phyloP scores from a whole-genome alignment of 1,140 invertebrate genomes.

The Limonius californicus region DNA sequence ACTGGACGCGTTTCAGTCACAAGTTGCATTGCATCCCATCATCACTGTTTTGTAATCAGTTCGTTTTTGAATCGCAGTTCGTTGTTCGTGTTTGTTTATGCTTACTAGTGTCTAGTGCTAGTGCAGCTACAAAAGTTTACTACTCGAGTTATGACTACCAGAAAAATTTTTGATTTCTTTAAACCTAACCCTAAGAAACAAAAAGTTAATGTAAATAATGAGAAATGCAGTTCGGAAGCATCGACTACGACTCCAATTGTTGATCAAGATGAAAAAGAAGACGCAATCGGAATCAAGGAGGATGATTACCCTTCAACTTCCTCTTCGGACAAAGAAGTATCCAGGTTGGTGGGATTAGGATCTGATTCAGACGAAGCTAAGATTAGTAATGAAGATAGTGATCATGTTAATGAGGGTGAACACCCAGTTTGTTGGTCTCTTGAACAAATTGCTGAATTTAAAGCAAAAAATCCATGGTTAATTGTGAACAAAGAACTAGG shows the following conservation, averaged over 20 bases:
- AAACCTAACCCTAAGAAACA: not conserved
- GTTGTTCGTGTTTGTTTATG: too few relatives aligned
- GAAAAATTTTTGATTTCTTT: too few relatives aligned
- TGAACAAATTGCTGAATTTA: not conserved
- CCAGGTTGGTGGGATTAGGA: not conserved
- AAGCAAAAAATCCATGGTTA: not conserved
- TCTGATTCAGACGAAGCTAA: not conserved
- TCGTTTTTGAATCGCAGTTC: too few relatives aligned
- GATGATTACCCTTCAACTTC: constrained; percentile 1
- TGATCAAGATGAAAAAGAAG: not conserved
- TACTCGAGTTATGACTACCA: not conserved
- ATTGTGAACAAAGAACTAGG: too few relatives aligned
- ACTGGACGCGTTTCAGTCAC: too few relatives aligned
- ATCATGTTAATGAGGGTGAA: not conserved
- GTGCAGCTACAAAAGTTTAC: not conserved
- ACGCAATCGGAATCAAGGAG: constrained; percentile 6
- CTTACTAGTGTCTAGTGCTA: too few relatives aligned
- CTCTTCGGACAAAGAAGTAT: not conserved
- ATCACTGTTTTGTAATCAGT: too few relatives aligned
- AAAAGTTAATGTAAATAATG: not conserved
- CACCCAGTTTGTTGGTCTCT: not conserved
- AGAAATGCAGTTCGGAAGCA: not conserved
- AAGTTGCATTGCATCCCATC: too few relatives aligned
- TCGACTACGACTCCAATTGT: constrained; percentile 2
- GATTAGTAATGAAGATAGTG: not conserved